Conservation (phyloP, 2,888 invertebrate genomes). For the Apeira syringaria region DNA sequence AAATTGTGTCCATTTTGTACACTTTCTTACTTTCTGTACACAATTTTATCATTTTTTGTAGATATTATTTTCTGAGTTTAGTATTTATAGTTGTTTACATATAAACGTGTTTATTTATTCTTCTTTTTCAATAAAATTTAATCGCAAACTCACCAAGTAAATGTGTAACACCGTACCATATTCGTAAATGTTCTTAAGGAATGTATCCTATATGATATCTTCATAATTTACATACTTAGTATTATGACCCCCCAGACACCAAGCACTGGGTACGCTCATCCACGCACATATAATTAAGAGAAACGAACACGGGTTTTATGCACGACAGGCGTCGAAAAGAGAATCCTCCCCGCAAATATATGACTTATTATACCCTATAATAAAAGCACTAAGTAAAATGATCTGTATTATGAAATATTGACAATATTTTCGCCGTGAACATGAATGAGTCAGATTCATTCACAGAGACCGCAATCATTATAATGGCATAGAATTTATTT, state of each 20-base stretch:
- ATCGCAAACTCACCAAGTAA: too few relatives aligned
- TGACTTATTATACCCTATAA: constrained; percentile 59
- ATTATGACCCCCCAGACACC: not conserved
- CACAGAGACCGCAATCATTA: constrained; percentile 61
- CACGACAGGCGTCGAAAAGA: constrained; percentile 80
- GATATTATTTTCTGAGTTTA: too few relatives aligned
- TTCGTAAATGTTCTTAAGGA: too few relatives aligned
- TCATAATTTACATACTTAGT: too few relatives aligned
- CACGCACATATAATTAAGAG: constrained; percentile 76
- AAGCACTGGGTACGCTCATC: constrained; percentile 30
- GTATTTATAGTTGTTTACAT: too few relatives aligned
- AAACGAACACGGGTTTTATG: constrained; percentile 74
- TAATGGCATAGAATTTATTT: constrained; percentile 68
- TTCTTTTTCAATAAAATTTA: too few relatives aligned
- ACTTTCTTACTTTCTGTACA: too few relatives aligned
- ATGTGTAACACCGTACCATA: too few relatives aligned
- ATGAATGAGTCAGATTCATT: constrained; percentile 69
- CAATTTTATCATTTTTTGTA: too few relatives aligned
- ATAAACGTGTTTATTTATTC: too few relatives aligned
- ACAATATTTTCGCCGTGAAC: constrained; percentile 55
- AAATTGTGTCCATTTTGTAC: too few relatives aligned
- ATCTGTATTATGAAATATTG: constrained; percentile 67
- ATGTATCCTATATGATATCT: too few relatives aligned
- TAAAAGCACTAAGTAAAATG: constrained; percentile 61
- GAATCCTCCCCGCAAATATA: constrained; percentile 69